Base-by-base conservation (phyloP, 1,140 invertebrate genomes). In the Drosophila melanica region DNA sequence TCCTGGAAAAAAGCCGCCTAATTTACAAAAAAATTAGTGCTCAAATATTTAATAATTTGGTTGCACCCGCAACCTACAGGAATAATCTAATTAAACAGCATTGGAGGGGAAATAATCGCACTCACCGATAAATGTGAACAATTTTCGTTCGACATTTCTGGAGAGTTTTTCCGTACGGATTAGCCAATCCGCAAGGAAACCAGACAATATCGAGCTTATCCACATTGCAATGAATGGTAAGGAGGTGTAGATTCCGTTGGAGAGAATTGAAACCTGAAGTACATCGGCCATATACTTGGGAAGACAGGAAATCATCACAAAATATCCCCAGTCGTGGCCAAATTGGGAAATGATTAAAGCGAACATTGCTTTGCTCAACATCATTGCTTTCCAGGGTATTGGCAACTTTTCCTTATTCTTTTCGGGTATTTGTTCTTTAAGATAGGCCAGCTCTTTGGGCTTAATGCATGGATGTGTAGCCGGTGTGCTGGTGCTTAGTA, bases 251-350 rank as follows among this genome's bases (percentile, higher is more conserved):
- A 90, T n/a, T 0, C 89, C 84, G 27, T 81, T 89, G 0, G 63
- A 23, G 10, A 54, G 45, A 5, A 75, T 75, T 4, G 79, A 67
- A 10, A 87, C 63, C 0, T 58, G 44, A 12, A 85, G 39, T 0
- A 90, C 79, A 47, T 90, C 69, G 9, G 45, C 18, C 50, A 90
- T 79, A 44, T 90, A 89, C 16, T 81, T 84, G 16, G 98, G 98
- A 1, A 98, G 93, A 81, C 97, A 95, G 1, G 95, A 96, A n/a
- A 98, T 94, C 92, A 98, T 95, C 2, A 96, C 97, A 81, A 96
- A 97, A 87, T 97, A 97, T 1, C 96, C 96, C 95, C 96, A 98
- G 90, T 97, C 97, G 84, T 97, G 96, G 1, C 85, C 82, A 64
- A 93, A 78, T 81, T 98, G 97, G 9, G 92, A 92, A 42, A 92